Percentiles rank a stretch among this genome's conserved stretches.
Conservation (phyloP, 1,140 invertebrate genomes). For the Drosophila parvula region DNA sequence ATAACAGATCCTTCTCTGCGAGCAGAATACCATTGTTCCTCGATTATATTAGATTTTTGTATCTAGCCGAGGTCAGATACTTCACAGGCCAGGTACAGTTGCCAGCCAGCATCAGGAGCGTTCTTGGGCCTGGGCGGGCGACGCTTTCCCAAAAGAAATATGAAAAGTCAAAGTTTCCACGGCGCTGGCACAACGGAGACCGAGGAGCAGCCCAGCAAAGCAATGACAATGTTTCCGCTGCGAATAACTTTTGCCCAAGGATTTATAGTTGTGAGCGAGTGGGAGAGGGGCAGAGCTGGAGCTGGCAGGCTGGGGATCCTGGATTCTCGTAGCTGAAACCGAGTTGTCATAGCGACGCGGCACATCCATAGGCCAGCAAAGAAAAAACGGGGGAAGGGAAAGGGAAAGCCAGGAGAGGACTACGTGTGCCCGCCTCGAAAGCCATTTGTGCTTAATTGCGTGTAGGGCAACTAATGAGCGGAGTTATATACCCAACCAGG, state of each 20-base stretch:
- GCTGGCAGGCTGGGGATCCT: neutral
- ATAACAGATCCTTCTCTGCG: neutral
- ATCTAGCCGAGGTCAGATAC: neutral
- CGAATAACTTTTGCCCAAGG: slow-evolving; percentile 75
- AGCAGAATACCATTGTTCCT: slow-evolving; percentile 2
- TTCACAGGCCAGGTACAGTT: slow-evolving; percentile 13
- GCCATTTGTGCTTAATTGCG: slow-evolving; percentile 82
- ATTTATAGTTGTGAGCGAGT: slow-evolving; percentile 65
- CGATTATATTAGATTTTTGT: neutral
- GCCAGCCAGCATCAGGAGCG: neutral
- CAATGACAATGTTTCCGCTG: slow-evolving; percentile 81
- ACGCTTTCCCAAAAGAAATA: slow-evolving; percentile 50
- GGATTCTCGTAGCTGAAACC: slow-evolving; percentile 40
- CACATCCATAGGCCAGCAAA: slow-evolving; percentile 55
- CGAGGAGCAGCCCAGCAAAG: slow-evolving; percentile 11
- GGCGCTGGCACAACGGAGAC: slow-evolving; percentile 40
- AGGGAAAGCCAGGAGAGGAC: neutral
- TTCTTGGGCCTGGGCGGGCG: slow-evolving; percentile 8
- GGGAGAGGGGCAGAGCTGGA: neutral
- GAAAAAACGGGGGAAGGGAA: neutral
- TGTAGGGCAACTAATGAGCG: slow-evolving; percentile 82
- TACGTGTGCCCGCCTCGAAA: slow-evolving; percentile 74
- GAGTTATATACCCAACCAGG: slow-evolving; percentile 73
- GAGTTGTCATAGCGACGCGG: slow-evolving; percentile 68
- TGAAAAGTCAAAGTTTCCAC: slow-evolving; percentile 68